Base-by-base conservation (phyloP, 1,140 invertebrate species). In the Parapsyche elsis region DNA sequence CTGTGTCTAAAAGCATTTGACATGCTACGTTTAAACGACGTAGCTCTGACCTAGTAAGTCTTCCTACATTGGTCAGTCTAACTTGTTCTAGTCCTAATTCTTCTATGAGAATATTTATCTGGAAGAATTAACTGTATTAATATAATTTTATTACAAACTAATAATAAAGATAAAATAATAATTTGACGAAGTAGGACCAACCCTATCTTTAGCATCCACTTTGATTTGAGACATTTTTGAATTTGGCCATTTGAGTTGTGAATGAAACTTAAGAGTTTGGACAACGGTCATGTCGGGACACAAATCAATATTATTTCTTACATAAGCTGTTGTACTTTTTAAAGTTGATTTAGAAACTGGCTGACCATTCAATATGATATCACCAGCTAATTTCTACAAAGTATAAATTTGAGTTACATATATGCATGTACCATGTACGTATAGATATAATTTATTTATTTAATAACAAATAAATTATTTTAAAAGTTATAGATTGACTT, bases 61-160 rank as follows among this genome's bases (percentile, higher is more conserved):
- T 91, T 61, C 89, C 92, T 9, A 95, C 94, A 86, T 92, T 94
- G 70, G 93, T 96, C 86, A 92, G 92, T 84, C 91, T 91, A 71
- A 97, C 94, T 88, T 95, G 94, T 81, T 94, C 94, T 67, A 98
- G 87, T 0, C 97, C 97, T 64, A 99, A 88, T 85, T 98, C 96
- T 88, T 97, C 95, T 57, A 98, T 94, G 10, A 97, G 86, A 19
- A 95, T 91, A 84, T 95, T 93, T 86, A 96, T 96, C 94, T 95
- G 85, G 70, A 89, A 84, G 86, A 85, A 73, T n/a, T n/a, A n/a
- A n/a, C n/a, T n/a, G n/a, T n/a, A n/a, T n/a, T 67, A 85, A 81
- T 57, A n/a, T 21, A 81, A 16, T 19, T 53, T 12, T 45, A 45
- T 80, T 5, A 38, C 10, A 14, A 30, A 49, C 53, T 57, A 71